These are phyloP conservation scores for Notothenia rossii DNA, from an alignment of 2,113 vertebrate genomes.

Conservation along the genomic window DNA sequence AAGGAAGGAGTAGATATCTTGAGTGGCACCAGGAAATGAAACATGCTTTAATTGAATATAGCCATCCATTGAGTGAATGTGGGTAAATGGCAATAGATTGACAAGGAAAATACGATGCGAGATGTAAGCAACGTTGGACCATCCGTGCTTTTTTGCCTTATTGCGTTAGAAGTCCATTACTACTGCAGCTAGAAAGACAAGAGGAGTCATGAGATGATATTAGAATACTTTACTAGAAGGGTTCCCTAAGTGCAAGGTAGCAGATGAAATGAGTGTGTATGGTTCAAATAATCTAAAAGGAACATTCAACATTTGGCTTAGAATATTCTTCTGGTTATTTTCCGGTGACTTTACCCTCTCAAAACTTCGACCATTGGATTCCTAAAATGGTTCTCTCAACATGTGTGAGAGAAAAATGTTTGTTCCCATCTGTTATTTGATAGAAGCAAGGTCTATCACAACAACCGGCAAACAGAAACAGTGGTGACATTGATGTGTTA, in stretches of 20 bases:
- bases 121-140: background rate
- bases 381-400: background rate
- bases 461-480: slow-evolving; percentile 19
- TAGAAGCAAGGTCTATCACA: background rate
- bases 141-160: background rate
- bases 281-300: background rate
- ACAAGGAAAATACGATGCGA: background rate
- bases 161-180: background rate
- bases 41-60: background rate
- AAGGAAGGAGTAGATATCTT: background rate
- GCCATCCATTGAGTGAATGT: background rate
- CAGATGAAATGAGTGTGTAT: background rate
- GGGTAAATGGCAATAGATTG: background rate
- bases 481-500: slow-evolving; percentile 13
- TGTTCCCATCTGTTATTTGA: background rate
- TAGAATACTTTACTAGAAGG: background rate
- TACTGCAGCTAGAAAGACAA: background rate
- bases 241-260: background rate
- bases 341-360: background rate
- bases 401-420: background rate
- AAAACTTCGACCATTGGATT: background rate
- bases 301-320: background rate
- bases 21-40: slow-evolving; percentile 5
- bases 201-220: background rate
- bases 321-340: background rate